A percentile compares a stretch with the other conserved stretches of the same genome.
phyloP scores from a whole-genome alignment of 2,797 vertebrate genomes.

The Propithecus perrieri region DNA sequence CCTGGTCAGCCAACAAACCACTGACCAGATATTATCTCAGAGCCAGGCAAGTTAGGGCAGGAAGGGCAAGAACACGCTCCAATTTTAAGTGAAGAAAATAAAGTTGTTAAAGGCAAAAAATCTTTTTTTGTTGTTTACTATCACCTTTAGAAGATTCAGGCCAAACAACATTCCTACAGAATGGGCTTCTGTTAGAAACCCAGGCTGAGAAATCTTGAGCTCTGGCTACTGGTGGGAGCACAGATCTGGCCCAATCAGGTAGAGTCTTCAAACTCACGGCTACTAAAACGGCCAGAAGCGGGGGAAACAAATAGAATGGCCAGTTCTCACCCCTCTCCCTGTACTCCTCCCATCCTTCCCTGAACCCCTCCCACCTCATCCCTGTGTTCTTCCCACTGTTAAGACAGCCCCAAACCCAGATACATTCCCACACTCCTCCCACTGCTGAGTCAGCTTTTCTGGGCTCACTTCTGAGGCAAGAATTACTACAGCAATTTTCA shows the following conservation, averaged over 20 bases:
- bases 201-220: background rate
- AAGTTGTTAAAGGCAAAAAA: background rate
- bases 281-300: too few species aligned
- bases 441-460: background rate
- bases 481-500: background rate
- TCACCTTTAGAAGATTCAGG: background rate
- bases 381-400: background rate
- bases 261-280: too few species aligned
- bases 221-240: background rate
- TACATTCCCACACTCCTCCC: background rate
- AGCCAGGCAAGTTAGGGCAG: background rate
- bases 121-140: background rate
- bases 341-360: background rate
- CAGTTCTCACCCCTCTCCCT: too few species aligned
- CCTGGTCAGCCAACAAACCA: background rate
- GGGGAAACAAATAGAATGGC: too few species aligned
- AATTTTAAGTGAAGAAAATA: background rate
- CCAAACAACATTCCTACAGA: background rate
- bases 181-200: background rate
- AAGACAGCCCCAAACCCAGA: background rate
- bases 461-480: background rate
- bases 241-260: background rate
- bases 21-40: background rate
- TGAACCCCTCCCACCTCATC: background rate
- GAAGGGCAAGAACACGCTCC: background rate